These are phyloP conservation scores for Drosophila gaucha DNA, from an alignment of 2,888 invertebrate genomes.

Conservation along the genomic window DNA sequence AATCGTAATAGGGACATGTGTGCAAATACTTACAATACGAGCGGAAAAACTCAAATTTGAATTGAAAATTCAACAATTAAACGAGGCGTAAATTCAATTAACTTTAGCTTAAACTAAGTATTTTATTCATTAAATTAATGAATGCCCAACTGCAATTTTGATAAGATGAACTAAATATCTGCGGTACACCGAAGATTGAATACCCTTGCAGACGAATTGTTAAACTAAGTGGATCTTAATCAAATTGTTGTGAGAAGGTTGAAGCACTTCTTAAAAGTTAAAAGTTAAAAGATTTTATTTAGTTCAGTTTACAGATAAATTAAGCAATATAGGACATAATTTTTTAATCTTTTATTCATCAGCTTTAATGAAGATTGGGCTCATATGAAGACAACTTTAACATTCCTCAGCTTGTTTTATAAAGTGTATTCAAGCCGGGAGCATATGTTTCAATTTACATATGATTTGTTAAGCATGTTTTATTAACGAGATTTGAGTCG, in stretches of 20 bases:
- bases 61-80: slow-evolving; percentile 46
- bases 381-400: no score
- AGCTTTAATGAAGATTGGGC: no score
- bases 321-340: no score
- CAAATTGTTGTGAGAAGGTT: background rate
- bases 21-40: slow-evolving; percentile 28
- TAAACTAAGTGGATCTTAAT: no score
- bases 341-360: no score
- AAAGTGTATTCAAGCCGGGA: no score
- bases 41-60: slow-evolving; percentile 10
- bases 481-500: no score
- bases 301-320: no score
- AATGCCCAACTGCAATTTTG: slow-evolving; percentile 16
- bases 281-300: no score
- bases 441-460: no score
- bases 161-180: background rate
- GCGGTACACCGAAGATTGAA: slow-evolving; percentile 14
- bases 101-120: slow-evolving; percentile 30
- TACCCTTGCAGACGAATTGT: slow-evolving; percentile 17
- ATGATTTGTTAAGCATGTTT: no score
- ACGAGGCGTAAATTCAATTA: slow-evolving; percentile 43
- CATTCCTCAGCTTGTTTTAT: no score
- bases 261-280: background rate
- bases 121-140: slow-evolving; percentile 57
- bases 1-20: slow-evolving; percentile 33